A percentile compares a stretch with the other conserved stretches of the same genome.
phyloP scores from a whole-genome alignment of 1,140 invertebrate species.

The Nautilus pompilius region DNA sequence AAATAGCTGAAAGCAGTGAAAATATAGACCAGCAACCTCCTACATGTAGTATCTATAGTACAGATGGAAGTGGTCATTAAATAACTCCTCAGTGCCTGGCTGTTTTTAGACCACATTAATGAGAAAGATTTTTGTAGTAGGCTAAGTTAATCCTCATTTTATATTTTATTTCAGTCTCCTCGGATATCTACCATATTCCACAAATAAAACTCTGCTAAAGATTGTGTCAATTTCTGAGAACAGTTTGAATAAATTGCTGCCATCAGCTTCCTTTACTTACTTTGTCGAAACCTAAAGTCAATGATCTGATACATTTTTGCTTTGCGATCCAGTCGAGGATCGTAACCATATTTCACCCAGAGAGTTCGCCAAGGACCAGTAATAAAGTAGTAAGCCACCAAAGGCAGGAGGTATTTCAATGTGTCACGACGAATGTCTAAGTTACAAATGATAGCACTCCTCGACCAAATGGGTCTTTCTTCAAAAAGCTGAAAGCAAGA shows the following conservation, averaged over 20 bases:
- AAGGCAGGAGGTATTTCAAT: conserved; percentile 77
- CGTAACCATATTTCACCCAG: conserved; percentile 83
- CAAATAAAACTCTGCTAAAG: no score
- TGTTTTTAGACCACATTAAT: no score
- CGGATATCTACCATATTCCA: no score
- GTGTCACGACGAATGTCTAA: conserved; percentile 55
- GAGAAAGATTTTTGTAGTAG: no score
- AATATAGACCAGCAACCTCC: no score
- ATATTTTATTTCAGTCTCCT: no score
- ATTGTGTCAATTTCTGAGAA: no score
- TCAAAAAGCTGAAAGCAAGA: conserved; percentile 34
- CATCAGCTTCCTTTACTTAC: conserved; percentile 19
- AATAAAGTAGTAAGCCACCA: conserved; percentile 77
- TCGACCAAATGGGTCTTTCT: conserved; percentile 81
- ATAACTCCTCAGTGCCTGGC: no score
- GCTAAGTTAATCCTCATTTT: no score
- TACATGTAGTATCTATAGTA: no score
- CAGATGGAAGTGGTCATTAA: no score
- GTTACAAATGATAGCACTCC: conserved; percentile 66
- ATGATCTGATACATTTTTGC: conserved; percentile 80
- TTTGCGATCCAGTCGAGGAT: conserved; percentile 75
- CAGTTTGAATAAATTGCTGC: background rate
- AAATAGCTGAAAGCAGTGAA: no score
- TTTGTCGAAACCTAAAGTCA: conserved; percentile 75
- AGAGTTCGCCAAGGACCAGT: conserved; percentile 84